Conservation (phyloP, 2,888 invertebrate species). For the Conus canariensis region DNA sequence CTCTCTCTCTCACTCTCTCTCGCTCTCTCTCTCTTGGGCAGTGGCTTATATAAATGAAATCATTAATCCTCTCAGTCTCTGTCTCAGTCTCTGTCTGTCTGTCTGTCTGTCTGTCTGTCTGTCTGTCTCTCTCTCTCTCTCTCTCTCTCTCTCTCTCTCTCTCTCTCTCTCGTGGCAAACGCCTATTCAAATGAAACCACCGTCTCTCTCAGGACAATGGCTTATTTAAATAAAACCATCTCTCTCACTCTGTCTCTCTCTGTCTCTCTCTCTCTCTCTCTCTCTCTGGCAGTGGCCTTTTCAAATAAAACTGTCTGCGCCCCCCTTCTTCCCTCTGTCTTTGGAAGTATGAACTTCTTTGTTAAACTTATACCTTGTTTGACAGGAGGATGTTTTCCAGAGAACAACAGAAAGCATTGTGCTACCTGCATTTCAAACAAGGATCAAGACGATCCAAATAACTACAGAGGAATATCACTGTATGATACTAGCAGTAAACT, state of each 20-base stretch:
- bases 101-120: neutral
- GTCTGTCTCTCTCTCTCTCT: constrained; percentile 20
- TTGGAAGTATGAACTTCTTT: too few species aligned
- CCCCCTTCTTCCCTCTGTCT: too few species aligned
- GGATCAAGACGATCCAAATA: too few species aligned
- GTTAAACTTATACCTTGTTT: too few species aligned
- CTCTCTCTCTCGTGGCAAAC: neutral
- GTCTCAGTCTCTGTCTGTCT: neutral
- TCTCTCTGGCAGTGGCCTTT: neutral
- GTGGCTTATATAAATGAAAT: neutral
- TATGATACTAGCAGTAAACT: too few species aligned
- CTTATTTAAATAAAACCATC: neutral
- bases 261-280: neutral
- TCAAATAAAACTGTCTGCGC: too few species aligned
- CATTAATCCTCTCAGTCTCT: neutral
- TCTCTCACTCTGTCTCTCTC: neutral
- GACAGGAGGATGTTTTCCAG: too few species aligned
- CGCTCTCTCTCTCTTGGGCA: neutral
- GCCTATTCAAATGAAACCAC: too few species aligned
- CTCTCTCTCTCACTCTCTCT: constrained; percentile 4
- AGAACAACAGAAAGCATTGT: too few species aligned
- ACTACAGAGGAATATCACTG: too few species aligned
- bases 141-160: constrained; percentile 6
- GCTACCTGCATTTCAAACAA: too few species aligned
- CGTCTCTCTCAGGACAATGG: too few species aligned